A percentile compares a stretch with the other conserved stretches of the same genome.
These are phyloP conservation scores for Onychomys torridus DNA, from an alignment of 2,797 vertebrate genomes.

Conservation along the genomic window DNA sequence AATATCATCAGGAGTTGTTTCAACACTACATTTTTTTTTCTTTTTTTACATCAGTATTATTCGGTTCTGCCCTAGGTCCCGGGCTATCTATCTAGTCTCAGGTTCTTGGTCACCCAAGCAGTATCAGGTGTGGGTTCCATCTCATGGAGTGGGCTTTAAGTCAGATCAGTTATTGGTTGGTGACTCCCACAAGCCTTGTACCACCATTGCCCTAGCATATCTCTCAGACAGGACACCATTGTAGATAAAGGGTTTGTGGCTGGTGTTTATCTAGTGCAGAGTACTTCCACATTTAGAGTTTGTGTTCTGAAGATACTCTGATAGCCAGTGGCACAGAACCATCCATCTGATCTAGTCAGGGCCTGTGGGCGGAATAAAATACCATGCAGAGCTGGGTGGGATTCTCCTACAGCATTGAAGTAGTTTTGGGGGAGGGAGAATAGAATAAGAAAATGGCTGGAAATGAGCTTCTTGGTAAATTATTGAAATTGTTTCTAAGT, in stretches of 20 bases:
- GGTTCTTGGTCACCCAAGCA: not conserved
- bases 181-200: no score
- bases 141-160: not conserved
- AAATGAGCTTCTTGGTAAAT: not conserved
- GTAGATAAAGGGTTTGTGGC: not conserved
- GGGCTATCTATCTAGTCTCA: not conserved
- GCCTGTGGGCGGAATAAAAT: not conserved
- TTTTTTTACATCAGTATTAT: not conserved
- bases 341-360: not conserved
- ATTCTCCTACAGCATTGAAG: not conserved
- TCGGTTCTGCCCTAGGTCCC: not conserved
- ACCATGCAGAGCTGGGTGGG: not conserved
- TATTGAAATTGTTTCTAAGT: conserved; percentile 22
- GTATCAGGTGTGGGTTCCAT: not conserved
- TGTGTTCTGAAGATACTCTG: not conserved
- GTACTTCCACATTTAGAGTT: not conserved
- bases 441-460: not conserved
- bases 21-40: no score
- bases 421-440: not conserved
- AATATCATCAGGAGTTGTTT: not conserved
- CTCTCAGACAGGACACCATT: not conserved
- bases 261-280: no score
- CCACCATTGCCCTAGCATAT: not conserved
- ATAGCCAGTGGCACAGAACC: conserved; percentile 28
- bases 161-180: not conserved